Evolutionary conservation across 2,888 invertebrate genomes (phyloP).

Genomic region (Protonemura montana): DNA sequence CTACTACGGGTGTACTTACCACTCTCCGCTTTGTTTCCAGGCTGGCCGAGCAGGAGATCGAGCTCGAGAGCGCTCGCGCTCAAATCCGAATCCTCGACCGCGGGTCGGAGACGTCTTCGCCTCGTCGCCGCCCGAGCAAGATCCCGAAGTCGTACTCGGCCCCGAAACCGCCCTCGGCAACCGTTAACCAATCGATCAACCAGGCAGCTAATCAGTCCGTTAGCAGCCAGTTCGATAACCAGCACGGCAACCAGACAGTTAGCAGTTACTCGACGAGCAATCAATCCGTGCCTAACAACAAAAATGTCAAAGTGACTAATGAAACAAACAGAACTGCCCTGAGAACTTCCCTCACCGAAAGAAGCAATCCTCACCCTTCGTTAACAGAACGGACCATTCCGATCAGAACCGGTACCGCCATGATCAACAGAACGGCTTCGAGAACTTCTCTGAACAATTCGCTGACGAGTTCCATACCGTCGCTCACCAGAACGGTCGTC

Average conservation of each 20-base stretch:
- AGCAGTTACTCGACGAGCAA: too few relatives aligned
- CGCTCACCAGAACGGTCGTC: background rate
- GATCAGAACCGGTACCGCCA: background rate
- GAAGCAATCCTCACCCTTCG: background rate
- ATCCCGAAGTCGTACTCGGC: conserved; percentile 66
- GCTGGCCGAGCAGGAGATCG: conserved; percentile 82
- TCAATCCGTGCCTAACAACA: too few relatives aligned
- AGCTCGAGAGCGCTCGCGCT: conserved; percentile 82
- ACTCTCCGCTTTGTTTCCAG: conserved; percentile 55
- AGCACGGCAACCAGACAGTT: conserved; percentile 37
- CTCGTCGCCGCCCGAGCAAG: conserved; percentile 68
- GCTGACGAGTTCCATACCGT: background rate
- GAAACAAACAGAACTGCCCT: background rate
- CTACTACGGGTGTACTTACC: too few relatives aligned
- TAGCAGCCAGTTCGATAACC: conserved; percentile 23
- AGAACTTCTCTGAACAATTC: conserved; percentile 51
- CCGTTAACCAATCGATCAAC: conserved; percentile 38
- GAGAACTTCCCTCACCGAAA: too few relatives aligned
- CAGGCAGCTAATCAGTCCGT: conserved; percentile 39
- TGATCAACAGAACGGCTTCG: conserved; percentile 1
- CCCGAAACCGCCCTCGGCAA: conserved; percentile 46
- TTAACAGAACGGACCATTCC: background rate
- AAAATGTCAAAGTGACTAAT: too few relatives aligned
- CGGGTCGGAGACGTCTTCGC: conserved; percentile 57
- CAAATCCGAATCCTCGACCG: conserved; percentile 77